Conservation (phyloP, 2,113 vertebrate genomes). For the Gobius niger region DNA sequence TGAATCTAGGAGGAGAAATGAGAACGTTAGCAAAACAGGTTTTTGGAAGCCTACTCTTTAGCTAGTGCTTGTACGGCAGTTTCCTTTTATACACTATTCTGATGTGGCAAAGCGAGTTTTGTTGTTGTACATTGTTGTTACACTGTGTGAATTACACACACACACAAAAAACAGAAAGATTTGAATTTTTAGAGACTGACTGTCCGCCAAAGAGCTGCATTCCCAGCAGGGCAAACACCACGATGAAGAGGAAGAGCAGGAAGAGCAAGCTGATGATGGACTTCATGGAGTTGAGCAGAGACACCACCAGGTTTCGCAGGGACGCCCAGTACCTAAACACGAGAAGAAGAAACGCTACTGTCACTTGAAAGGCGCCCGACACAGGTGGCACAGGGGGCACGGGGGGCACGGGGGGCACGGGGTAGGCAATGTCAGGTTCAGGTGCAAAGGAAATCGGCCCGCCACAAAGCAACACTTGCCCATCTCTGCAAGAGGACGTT, state of each 20-base stretch:
- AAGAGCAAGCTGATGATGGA: constrained; percentile 98
- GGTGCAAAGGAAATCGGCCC: too few species aligned
- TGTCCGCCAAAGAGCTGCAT: constrained; percentile 98
- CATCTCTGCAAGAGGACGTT: too few species aligned
- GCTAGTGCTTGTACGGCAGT: neutral
- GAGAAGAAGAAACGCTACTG: neutral
- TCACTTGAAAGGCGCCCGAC: too few species aligned
- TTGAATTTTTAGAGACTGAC: constrained; percentile 75
- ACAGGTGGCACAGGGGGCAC: too few species aligned
- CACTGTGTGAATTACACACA: too few species aligned
- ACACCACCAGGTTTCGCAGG: constrained; percentile 92
- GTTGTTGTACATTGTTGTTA: too few species aligned
- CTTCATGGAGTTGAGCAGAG: constrained; percentile 97
- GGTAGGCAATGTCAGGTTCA: too few species aligned
- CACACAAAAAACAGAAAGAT: too few species aligned
- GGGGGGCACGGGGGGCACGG: too few species aligned
- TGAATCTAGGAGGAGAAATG: constrained; percentile 69
- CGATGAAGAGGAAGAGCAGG: constrained; percentile 97
- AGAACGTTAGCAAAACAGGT: neutral
- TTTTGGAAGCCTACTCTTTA: neutral
- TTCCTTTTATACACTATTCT: too few species aligned
- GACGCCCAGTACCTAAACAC: constrained; percentile 90
- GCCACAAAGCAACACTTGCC: too few species aligned
- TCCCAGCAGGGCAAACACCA: constrained; percentile 93
- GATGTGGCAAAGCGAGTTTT: too few species aligned